Evolutionary conservation across 2,888 invertebrate genomes (phyloP).

Genomic region (Zygogramma bicolorata): DNA sequence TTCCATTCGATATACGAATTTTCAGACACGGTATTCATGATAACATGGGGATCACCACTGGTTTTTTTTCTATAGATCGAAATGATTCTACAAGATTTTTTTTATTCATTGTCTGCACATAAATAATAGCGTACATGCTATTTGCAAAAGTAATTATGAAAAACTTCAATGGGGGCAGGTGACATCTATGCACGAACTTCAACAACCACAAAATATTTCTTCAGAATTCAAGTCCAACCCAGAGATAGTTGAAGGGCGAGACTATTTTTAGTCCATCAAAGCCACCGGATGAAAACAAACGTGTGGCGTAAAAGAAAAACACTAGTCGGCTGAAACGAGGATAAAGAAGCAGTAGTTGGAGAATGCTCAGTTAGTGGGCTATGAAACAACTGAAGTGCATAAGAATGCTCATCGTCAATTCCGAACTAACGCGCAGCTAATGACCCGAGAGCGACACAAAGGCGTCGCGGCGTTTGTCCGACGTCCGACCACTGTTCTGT

Average conservation of each 20-base stretch:
- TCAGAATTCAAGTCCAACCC: background rate
- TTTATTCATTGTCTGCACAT: too few species aligned
- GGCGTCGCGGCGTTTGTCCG: constrained; percentile 54
- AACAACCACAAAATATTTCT: background rate
- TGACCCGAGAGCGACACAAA: constrained; percentile 64
- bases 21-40: too few species aligned
- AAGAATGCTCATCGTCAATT: constrained; percentile 64
- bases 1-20: too few species aligned
- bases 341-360: constrained; percentile 38
- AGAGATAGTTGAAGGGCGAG: background rate
- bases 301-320: constrained; percentile 24
- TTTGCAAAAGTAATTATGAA: too few species aligned
- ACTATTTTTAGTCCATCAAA: constrained; percentile 6
- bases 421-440: constrained; percentile 63
- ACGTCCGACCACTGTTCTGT: constrained; percentile 42
- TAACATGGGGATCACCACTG: too few species aligned
- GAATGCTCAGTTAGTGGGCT: constrained; percentile 48
- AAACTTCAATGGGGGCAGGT: too few species aligned
- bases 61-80: too few species aligned
- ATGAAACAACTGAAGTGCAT: constrained; percentile 58
- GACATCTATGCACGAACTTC: too few species aligned
- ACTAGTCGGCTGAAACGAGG: constrained; percentile 29
- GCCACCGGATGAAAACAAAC: background rate
- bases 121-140: too few species aligned
- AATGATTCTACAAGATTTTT: too few species aligned